Evolutionary conservation across 2,888 invertebrate species (phyloP).

Genomic region (Drosophila subsilvestris): DNA sequence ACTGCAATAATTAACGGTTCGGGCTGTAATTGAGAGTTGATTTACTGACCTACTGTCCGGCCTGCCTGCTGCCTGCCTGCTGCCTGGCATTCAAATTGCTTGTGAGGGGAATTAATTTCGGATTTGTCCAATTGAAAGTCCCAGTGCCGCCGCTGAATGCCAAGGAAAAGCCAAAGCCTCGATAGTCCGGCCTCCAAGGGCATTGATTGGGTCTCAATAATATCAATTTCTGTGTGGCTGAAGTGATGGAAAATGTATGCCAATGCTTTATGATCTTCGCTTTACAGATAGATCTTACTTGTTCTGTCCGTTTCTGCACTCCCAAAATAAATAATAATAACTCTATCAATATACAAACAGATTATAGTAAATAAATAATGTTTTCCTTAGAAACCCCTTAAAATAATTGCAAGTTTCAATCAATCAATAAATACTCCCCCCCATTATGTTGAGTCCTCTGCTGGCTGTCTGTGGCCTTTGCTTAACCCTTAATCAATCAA

Average conservation of each 20-base stretch:
- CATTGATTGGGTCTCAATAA: conserved; percentile 39
- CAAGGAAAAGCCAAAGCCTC: conserved; percentile 43
- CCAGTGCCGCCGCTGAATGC: conserved; percentile 33
- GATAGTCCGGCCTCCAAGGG: conserved; percentile 28
- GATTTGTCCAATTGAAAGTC: conserved; percentile 45
- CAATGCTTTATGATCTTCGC: conserved; percentile 12
- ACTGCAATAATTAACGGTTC: conserved; percentile 59
- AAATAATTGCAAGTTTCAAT: conserved; percentile 23
- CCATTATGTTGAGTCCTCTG: conserved; percentile 8
- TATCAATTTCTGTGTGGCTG: conserved; percentile 22
- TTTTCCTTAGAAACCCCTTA: conserved; percentile 9
- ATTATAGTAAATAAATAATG: background rate
- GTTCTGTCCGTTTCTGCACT: background rate
- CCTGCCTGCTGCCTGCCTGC: conserved; percentile 8
- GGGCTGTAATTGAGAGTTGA: conserved; percentile 51
- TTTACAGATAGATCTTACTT: background rate
- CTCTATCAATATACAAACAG: conserved; percentile 16
- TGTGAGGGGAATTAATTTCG: conserved; percentile 42
- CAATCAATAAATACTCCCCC: conserved; percentile 9
- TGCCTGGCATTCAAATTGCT: conserved; percentile 35
- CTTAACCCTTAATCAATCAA: conserved; percentile 41
- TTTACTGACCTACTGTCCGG: conserved; percentile 39
- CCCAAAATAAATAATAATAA: conserved; percentile 9
- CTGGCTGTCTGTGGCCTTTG: background rate
- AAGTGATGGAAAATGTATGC: conserved; percentile 37